Evolutionary conservation across 2,113 vertebrate species (phyloP).

Genomic region (Vanacampus margaritifer): DNA sequence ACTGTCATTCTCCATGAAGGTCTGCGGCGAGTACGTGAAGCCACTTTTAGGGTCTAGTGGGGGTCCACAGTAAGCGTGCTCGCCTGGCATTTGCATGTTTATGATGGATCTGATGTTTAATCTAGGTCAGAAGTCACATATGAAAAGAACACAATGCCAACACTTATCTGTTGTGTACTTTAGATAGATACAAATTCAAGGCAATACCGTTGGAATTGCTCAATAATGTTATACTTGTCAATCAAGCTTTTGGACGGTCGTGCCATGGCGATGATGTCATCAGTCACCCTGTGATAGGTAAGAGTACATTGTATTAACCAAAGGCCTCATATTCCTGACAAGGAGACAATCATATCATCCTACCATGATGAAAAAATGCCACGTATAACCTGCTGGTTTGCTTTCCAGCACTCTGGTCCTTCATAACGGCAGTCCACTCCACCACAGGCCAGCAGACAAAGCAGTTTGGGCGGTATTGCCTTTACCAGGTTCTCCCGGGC

Average conservation of each 20-base stretch:
- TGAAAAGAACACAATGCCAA: neutral
- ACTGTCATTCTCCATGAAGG: constrained; percentile 80
- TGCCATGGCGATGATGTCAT: constrained; percentile 77
- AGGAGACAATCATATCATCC: constrained; percentile 15
- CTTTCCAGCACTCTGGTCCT: constrained; percentile 73
- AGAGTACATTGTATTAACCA: constrained; percentile 2
- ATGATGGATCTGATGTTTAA: constrained; percentile 77
- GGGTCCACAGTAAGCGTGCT: constrained; percentile 78
- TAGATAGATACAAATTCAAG: neutral
- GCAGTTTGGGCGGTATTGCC: constrained; percentile 72
- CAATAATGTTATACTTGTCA: constrained; percentile 72
- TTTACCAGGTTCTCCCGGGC: constrained; percentile 76
- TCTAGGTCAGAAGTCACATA: constrained; percentile 40
- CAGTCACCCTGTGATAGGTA: constrained; percentile 69
- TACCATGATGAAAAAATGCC: constrained; percentile 79
- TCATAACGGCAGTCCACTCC: constrained; percentile 78
- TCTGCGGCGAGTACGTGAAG: constrained; percentile 78
- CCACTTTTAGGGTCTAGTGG: constrained; percentile 70
- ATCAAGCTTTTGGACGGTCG: constrained; percentile 74
- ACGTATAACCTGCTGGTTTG: constrained; percentile 72
- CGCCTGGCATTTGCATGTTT: constrained; percentile 77
- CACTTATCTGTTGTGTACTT: neutral
- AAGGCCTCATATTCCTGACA: neutral
- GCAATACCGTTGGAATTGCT: constrained; percentile 75
- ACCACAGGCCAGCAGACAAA: constrained; percentile 76